phyloP scores from a whole-genome alignment of 2,113 vertebrate genomes.

The Eulemur rufifrons region DNA sequence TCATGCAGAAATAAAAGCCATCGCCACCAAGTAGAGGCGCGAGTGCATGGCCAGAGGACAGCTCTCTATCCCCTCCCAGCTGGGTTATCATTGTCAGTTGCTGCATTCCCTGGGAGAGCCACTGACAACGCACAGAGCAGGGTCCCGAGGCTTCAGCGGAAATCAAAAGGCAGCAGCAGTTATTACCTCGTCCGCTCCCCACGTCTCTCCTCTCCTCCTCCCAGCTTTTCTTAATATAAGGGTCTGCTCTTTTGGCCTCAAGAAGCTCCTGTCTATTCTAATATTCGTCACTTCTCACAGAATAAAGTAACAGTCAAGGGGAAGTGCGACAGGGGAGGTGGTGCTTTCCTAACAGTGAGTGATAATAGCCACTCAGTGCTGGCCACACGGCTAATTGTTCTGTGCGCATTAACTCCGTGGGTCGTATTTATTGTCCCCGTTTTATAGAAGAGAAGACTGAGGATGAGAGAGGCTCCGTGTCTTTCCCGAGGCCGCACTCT shows the following conservation, averaged over 20 bases:
- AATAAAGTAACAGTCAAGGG: background rate
- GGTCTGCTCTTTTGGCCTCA: background rate
- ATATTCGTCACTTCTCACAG: background rate
- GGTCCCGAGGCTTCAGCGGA: background rate
- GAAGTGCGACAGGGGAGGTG: background rate
- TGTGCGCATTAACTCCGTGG: background rate
- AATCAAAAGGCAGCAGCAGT: background rate
- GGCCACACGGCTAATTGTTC: background rate
- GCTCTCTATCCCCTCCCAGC: background rate
- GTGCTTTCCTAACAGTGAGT: background rate
- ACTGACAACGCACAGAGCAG: background rate
- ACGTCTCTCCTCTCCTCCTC: background rate
- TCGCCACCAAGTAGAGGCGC: rapidly evolving
- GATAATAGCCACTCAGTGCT: background rate
- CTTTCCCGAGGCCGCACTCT: background rate
- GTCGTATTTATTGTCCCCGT: background rate
- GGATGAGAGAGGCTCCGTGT: background rate
- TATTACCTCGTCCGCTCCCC: background rate
- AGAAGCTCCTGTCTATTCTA: background rate
- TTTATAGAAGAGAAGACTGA: background rate
- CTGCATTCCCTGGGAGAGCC: background rate
- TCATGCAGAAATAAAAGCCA: background rate
- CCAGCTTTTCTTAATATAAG: background rate
- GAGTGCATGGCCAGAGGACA: rapidly evolving
- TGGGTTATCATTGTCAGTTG: background rate